Evolutionary conservation across 1,140 invertebrate species (phyloP).

Genomic region (Dendroctonus ponderosae): DNA sequence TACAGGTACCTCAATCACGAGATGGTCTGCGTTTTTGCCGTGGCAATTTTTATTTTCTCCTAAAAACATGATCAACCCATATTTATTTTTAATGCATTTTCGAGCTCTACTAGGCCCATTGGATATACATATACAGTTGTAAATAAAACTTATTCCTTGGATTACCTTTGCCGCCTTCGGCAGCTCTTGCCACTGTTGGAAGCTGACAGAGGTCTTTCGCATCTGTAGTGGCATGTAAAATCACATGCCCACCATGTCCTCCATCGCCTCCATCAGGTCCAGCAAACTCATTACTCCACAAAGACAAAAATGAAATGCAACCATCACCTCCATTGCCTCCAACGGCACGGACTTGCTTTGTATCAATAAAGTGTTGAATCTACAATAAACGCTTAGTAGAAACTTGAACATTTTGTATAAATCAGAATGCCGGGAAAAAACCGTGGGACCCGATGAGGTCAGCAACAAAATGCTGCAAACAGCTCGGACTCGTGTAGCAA

Average conservation of each 20-base stretch:
- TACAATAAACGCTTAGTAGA: slow-evolving; percentile 33
- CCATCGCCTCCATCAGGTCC: slow-evolving; percentile 97
- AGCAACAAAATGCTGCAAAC: no score
- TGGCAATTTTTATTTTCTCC: slow-evolving; percentile 69
- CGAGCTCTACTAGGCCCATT: background rate
- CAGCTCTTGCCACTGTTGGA: slow-evolving; percentile 59
- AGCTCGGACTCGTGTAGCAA: no score
- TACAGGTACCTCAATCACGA: slow-evolving; percentile 77
- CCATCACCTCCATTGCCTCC: slow-evolving; percentile 94
- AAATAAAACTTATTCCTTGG: background rate
- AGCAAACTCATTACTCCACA: slow-evolving; percentile 78
- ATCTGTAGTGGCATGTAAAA: slow-evolving; percentile 73
- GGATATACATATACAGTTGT: background rate
- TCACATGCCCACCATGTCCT: slow-evolving; percentile 94
- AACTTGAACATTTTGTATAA: no score
- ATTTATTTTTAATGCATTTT: background rate
- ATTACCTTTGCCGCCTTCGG: slow-evolving; percentile 71
- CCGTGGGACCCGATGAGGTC: no score
- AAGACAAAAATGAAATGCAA: slow-evolving; percentile 76
- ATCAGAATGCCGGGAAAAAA: no score
- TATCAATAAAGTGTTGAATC: slow-evolving; percentile 68
- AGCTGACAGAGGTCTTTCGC: slow-evolving; percentile 75
- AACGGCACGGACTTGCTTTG: slow-evolving; percentile 60
- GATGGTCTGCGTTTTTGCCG: slow-evolving; percentile 77
- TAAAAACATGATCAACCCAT: slow-evolving; percentile 12